These are phyloP conservation scores for Oxyruncus cristatus DNA, from an alignment of 2,113 vertebrate species.

Conservation along the genomic window DNA sequence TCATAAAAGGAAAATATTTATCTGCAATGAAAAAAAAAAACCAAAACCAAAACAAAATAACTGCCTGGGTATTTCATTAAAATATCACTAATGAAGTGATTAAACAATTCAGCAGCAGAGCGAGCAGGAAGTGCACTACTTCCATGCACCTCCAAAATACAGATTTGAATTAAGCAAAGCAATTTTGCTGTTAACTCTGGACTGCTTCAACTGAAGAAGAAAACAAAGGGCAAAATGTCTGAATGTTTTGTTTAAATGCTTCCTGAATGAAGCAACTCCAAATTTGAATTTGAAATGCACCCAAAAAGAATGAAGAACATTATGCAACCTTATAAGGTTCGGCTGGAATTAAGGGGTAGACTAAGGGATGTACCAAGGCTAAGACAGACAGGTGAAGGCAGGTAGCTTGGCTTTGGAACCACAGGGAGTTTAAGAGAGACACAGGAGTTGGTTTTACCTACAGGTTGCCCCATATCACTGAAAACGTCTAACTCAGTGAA, in stretches of 20 bases:
- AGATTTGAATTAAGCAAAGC: not conserved
- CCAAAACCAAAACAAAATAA: not conserved
- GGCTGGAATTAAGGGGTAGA: not conserved
- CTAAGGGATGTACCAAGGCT: not conserved
- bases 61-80: not conserved
- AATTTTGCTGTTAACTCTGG: not conserved
- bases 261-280: not conserved
- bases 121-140: not conserved
- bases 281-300: not conserved
- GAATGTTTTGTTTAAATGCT: not conserved
- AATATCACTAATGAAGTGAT: not conserved
- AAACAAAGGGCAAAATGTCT: not conserved
- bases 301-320: not conserved
- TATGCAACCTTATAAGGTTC: not conserved
- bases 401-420: not conserved
- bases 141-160: not conserved
- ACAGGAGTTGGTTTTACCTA: not conserved
- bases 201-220: not conserved
- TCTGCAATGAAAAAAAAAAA: not conserved
- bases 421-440: not conserved
- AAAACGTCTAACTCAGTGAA: not conserved
- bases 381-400: not conserved
- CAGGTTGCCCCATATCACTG: not conserved
- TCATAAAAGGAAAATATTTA: conserved; percentile 37
- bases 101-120: not conserved